A percentile compares a stretch with the other conserved stretches of the same genome.
Conservation (phyloP, 2,113 vertebrate species). For the Oxyura jamaicensis region DNA sequence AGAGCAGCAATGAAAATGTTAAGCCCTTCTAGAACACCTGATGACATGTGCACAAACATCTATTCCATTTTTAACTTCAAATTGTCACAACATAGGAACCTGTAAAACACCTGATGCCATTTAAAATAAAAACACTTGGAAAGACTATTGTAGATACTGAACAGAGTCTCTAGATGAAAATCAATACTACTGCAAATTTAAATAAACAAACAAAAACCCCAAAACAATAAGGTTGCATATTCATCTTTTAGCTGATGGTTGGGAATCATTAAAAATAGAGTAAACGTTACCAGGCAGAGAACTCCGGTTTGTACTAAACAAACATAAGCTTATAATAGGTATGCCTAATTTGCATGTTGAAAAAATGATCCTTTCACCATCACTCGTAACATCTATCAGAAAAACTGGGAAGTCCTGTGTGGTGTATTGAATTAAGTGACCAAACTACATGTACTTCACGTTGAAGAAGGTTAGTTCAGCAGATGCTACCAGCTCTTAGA, state of each 20-base stretch:
- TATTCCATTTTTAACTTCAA: neutral
- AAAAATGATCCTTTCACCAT: neutral
- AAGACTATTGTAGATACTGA: neutral
- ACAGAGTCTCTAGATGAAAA: neutral
- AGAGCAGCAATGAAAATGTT: neutral
- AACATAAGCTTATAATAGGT: neutral
- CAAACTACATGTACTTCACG: rapidly evolving
- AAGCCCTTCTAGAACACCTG: neutral
- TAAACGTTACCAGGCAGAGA: neutral
- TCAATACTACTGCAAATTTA: neutral
- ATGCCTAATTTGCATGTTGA: neutral
- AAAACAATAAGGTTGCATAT: neutral
- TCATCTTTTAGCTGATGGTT: neutral
- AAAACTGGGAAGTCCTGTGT: neutral
- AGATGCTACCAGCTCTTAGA: neutral
- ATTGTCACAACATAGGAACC: neutral
- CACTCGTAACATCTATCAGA: neutral
- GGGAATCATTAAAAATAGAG: neutral
- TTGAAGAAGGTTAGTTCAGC: neutral
- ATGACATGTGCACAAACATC: neutral
- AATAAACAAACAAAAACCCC: neutral
- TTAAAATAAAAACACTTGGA: neutral
- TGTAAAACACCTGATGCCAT: neutral
- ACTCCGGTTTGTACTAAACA: neutral
- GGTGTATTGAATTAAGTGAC: neutral